These are phyloP conservation scores for Hydractinia symbiolongicarpus DNA, from an alignment of 30 jellyfish, hydroid and myxozoan species.

Conservation along the genomic window DNA sequence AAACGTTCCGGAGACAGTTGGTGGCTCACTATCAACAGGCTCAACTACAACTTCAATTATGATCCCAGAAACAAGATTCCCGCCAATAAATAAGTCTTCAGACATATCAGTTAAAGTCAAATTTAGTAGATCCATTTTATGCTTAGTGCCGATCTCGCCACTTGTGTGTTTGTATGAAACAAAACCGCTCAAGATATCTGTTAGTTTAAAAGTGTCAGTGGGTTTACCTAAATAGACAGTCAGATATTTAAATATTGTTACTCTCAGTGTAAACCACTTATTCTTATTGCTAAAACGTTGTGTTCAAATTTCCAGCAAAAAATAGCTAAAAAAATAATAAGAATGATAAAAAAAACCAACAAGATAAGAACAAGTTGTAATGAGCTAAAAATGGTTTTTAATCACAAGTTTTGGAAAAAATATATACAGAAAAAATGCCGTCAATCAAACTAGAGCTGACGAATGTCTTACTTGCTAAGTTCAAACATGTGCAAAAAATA, in stretches of 20 bases:
- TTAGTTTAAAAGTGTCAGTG: constrained; percentile 50
- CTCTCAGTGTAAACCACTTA: neutral
- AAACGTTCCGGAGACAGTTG: constrained; percentile 40
- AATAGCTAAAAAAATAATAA: neutral
- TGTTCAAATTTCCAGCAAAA: neutral
- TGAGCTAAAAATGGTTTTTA: too few relatives aligned
- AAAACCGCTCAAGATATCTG: constrained; percentile 60
- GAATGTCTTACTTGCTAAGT: neutral
- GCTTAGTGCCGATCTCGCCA: constrained; percentile 77
- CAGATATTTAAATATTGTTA: neutral
- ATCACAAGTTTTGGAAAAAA: too few relatives aligned
- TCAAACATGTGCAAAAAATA: constrained; percentile 8
- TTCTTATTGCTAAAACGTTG: too few relatives aligned
- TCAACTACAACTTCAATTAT: constrained; percentile 38
- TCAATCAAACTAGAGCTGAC: too few relatives aligned
- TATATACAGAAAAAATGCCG: too few relatives aligned
- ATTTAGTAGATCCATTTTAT: constrained; percentile 41
- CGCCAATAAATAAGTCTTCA: constrained; percentile 72
- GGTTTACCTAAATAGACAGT: constrained; percentile 48
- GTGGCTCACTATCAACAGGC: constrained; percentile 91
- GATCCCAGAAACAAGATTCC: constrained; percentile 54
- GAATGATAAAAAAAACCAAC: constrained; percentile 7
- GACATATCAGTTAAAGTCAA: constrained; percentile 69
- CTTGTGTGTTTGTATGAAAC: constrained; percentile 80
- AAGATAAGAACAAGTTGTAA: neutral